These are phyloP conservation scores for Hecatera dysodea DNA, from an alignment of 2,888 invertebrate species.

Conservation along the genomic window DNA sequence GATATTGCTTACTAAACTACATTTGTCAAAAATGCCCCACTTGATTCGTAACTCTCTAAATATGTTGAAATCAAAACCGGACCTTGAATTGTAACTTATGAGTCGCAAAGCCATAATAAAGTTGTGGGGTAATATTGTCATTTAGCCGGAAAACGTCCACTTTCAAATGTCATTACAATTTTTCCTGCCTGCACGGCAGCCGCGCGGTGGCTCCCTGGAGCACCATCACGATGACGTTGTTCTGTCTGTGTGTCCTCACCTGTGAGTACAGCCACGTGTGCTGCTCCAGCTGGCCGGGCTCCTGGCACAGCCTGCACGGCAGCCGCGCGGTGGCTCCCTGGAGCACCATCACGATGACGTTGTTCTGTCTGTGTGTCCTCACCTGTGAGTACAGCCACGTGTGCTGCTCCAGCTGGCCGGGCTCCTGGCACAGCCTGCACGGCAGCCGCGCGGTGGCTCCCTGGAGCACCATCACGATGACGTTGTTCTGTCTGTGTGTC, in stretches of 20 bases:
- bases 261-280: slow-evolving; percentile 78
- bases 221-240: slow-evolving; percentile 77
- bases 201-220: slow-evolving; percentile 87
- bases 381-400: slow-evolving; percentile 80
- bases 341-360: slow-evolving; percentile 78
- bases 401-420: slow-evolving; percentile 77
- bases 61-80: too few species aligned
- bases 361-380: too few species aligned
- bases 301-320: slow-evolving; percentile 84
- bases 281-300: slow-evolving; percentile 82
- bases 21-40: too few species aligned
- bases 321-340: slow-evolving; percentile 86
- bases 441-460: slow-evolving; percentile 84
- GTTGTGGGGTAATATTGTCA: too few species aligned
- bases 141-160: too few species aligned
- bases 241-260: too few species aligned
- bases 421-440: slow-evolving; percentile 87
- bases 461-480: slow-evolving; percentile 80
- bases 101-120: too few species aligned
- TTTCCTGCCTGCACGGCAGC: slow-evolving; percentile 70
- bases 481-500: slow-evolving; percentile 76
- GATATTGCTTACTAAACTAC: too few species aligned
- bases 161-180: too few species aligned
- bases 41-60: too few species aligned
- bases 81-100: too few species aligned